Evolutionary conservation across 2,888 invertebrate species (phyloP).

Genomic region (Agrilus cyanescens): DNA sequence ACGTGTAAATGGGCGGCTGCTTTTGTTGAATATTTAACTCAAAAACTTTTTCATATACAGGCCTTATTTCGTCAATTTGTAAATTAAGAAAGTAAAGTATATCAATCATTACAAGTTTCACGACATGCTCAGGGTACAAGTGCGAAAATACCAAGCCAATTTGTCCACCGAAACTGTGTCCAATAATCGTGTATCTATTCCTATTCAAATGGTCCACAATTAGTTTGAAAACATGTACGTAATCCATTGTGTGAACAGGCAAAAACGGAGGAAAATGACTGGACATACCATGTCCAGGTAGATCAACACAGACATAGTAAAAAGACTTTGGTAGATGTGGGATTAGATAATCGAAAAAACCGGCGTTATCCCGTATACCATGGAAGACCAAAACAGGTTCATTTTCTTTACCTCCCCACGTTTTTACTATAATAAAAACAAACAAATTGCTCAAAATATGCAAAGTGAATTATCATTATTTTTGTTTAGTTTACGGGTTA

Average conservation of each 20-base stretch:
- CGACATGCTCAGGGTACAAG: constrained; percentile 34
- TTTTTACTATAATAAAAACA: constrained; percentile 38
- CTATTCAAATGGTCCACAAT: constrained; percentile 25
- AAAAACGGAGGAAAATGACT: constrained; percentile 37
- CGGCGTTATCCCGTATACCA: constrained; percentile 48
- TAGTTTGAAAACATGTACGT: constrained; percentile 29
- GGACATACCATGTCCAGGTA: constrained; percentile 51
- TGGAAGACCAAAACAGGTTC: constrained; percentile 47
- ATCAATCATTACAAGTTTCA: constrained; percentile 37
- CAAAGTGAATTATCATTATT: neutral
- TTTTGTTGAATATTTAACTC: constrained; percentile 5
- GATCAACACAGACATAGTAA: constrained; percentile 40
- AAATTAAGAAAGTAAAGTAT: constrained; percentile 25
- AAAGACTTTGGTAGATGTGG: constrained; percentile 38
- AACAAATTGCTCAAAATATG: neutral
- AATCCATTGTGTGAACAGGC: constrained; percentile 33
- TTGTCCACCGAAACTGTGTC: constrained; percentile 40
- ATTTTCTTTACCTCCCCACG: constrained; percentile 45
- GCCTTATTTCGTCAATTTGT: constrained; percentile 19
- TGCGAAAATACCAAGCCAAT: constrained; percentile 30
- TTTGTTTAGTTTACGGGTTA: no score
- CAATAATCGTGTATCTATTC: constrained; percentile 27
- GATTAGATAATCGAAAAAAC: constrained; percentile 44
- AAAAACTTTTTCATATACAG: constrained; percentile 21
- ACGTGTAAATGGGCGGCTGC: constrained; percentile 30